These are phyloP conservation scores for Calyptommatus sinebrachiatus DNA, from an alignment of 2,113 vertebrate species.

Conservation along the genomic window DNA sequence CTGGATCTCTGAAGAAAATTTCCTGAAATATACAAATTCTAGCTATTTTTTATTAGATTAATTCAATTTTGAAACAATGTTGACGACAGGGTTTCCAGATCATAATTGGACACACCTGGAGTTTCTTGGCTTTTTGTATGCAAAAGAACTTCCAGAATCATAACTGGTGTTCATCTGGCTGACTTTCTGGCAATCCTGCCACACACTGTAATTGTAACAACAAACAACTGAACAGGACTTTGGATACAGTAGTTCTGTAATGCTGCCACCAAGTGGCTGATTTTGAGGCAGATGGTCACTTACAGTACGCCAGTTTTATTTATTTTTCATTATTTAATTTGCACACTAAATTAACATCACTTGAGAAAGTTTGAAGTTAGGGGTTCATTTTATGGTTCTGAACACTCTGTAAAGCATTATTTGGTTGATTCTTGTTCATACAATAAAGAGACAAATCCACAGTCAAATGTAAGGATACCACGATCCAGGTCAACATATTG, in stretches of 20 bases:
- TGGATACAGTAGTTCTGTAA: background rate
- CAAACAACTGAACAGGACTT: background rate
- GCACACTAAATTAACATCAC: background rate
- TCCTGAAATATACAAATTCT: no score
- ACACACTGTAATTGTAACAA: no score
- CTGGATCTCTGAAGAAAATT: no score
- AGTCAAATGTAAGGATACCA: background rate
- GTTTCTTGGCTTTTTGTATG: no score
- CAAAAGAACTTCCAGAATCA: no score
- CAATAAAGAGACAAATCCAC: background rate
- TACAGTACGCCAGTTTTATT: background rate
- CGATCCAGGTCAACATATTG: no score
- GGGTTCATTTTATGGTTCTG: background rate
- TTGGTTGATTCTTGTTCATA: background rate
- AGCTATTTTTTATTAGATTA: no score
- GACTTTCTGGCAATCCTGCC: no score
- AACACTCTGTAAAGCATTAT: background rate
- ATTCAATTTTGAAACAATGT: no score
- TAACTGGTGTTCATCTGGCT: no score
- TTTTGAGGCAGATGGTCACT: background rate
- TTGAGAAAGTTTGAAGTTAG: background rate
- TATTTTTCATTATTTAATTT: background rate
- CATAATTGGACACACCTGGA: no score
- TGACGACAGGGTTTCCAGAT: no score
- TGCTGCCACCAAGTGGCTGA: conserved; percentile 24